Percentiles rank a stretch among this genome's conserved stretches.
phyloP scores from a whole-genome alignment of 2,797 vertebrate species.

The Xenopus petersii region DNA sequence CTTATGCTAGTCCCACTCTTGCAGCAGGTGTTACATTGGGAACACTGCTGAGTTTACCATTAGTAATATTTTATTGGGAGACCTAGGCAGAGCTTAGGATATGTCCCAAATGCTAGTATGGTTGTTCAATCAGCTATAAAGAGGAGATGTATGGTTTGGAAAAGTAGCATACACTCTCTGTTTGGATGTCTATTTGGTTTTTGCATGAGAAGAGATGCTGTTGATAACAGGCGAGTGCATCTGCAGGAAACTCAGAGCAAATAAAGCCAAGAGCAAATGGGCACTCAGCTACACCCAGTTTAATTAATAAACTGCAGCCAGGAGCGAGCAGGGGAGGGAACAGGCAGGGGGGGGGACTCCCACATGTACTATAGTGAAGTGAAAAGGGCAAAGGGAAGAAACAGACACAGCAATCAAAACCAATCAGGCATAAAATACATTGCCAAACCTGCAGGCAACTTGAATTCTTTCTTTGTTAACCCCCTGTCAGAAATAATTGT shows the following conservation, averaged over 20 bases:
- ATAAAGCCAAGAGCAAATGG: constrained; percentile 35
- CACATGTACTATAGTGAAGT: constrained; percentile 54
- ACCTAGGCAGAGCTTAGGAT: not conserved
- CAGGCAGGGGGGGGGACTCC: constrained; percentile 41
- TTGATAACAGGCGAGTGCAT: constrained; percentile 19
- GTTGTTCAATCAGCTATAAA: not conserved
- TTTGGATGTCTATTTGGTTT: constrained; percentile 9
- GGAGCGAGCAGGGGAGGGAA: constrained; percentile 52
- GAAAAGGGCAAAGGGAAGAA: constrained; percentile 33
- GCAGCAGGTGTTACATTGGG: too few relatives aligned
- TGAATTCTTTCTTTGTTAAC: constrained; percentile 20
- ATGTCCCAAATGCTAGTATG: not conserved
- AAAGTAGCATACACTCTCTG: constrained; percentile 22
- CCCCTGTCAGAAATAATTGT: not conserved
- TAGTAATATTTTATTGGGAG: not conserved
- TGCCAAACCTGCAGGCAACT: constrained; percentile 34
- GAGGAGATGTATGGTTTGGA: not conserved
- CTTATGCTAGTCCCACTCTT: too few relatives aligned
- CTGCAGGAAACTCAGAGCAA: constrained; percentile 12
- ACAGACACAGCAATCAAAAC: constrained; percentile 25
- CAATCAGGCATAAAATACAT: constrained; percentile 38
- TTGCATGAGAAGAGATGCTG: constrained; percentile 7
- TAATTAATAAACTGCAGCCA: constrained; percentile 35
- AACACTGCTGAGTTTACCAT: too few relatives aligned
- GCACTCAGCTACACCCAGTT: constrained; percentile 7